Base-by-base conservation (phyloP, 2,797 vertebrate species). In the Oryzias sinensis region DNA sequence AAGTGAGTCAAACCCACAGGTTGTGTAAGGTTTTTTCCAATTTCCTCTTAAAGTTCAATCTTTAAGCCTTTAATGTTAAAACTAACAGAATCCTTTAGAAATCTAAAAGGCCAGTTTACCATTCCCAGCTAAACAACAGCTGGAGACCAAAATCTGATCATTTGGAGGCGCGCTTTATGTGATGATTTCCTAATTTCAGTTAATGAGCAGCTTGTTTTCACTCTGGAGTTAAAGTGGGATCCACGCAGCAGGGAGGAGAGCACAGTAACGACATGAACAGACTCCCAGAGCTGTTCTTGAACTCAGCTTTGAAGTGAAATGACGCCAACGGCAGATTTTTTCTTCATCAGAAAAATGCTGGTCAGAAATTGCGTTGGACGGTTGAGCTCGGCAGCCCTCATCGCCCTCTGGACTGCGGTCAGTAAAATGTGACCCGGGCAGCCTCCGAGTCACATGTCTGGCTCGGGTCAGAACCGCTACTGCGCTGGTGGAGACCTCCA, bases 401-500 rank as follows among this genome's bases (percentile, higher is more conserved):
- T 56, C 25, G 44, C 45, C 2, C 27, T 44, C 27, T 45, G 61
- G 40, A 44, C 42, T 25, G 50, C 11, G 53, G 46, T n/a, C 41
- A 53, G 44, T 37, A 47, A 49, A 17, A 29, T 25, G 25, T 49
- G 47, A 55, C 22, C 50, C 13, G 20, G 49, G 40, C n/a, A 5
- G 43, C 29, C 22, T 43, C 55, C 25, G 44, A 43, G 44, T 53
- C 24, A 22, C 46, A 46, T 51, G 59, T 47, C 56, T 14, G 22
- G 33, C 40, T 48, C 16, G 2, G 49, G 24, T 18, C 24, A 43
- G 43, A 43, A 7, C 29, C 54, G 43, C 46, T 20, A 53, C 17
- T 24, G 27, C 11, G 20, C 58, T 59, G 45, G 9, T 49, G 52
- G 53, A 51, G 59, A 55, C 56, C 57, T 70, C 49, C 0, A 53